These are phyloP conservation scores for Meloidogyne exigua DNA, from an alignment of 1,140 invertebrate species.

Conservation along the genomic window DNA sequence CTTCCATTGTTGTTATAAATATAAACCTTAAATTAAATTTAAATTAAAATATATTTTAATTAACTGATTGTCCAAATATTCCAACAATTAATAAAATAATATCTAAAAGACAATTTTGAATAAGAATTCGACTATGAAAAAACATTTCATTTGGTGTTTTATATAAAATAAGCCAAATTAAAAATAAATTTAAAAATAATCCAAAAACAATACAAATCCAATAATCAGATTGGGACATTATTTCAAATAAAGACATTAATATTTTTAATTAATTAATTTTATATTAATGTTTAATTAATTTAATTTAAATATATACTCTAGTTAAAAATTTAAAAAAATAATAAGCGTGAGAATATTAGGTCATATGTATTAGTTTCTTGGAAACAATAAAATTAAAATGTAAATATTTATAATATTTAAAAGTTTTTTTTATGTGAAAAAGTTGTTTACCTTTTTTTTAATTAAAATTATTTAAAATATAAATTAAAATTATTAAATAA, in stretches of 20 bases:
- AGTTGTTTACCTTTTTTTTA: no score
- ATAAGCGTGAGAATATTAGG: no score
- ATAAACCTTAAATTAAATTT: neutral
- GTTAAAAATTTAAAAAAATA: no score
- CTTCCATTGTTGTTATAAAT: neutral
- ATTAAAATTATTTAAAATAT: no score
- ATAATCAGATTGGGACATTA: conserved; percentile 1
- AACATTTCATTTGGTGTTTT: conserved; percentile 5
- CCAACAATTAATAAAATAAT: neutral
- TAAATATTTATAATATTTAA: no score
- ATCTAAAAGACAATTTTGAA: conserved; percentile 1
- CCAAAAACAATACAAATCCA: neutral
- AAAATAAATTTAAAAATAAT: neutral
- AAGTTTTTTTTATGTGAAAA: no score
- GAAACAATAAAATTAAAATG: no score
- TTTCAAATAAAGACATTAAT: neutral
- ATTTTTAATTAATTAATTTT: no score
- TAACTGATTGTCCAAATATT: neutral
- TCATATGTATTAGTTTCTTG: no score
- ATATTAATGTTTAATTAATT: no score
- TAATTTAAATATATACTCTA: no score
- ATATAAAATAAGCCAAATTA: neutral
- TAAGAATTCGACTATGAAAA: neutral
- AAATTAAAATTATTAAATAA: no score
- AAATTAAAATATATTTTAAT: neutral